These are phyloP conservation scores for Chloebia gouldiae DNA, from an alignment of 2,113 vertebrate species.

Conservation along the genomic window DNA sequence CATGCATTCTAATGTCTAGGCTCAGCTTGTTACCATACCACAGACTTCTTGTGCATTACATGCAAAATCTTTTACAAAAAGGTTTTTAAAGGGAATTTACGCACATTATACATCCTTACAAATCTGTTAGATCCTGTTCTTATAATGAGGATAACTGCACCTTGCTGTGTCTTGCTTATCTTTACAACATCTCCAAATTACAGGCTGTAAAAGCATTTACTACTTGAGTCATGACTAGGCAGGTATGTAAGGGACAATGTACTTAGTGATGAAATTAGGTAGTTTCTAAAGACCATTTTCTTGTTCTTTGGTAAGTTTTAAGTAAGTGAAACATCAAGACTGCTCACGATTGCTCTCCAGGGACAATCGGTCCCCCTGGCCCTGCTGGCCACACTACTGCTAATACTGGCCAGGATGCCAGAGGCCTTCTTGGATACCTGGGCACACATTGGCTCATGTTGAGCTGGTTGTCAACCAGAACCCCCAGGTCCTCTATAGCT, in stretches of 20 bases:
- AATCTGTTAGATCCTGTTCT: not conserved
- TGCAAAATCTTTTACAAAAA: not conserved
- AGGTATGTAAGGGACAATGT: not conserved
- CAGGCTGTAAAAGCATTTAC: not conserved
- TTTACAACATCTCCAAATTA: not conserved
- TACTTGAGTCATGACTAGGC: not conserved
- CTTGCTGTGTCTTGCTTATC: not conserved
- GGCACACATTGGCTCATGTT: not conserved
- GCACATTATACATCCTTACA: not conserved
- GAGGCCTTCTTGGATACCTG: not conserved
- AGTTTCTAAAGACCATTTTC: not conserved
- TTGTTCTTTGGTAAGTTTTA: not conserved
- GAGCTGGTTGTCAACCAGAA: not conserved
- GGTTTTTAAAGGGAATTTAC: not conserved
- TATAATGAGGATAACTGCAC: not conserved
- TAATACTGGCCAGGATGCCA: not conserved
- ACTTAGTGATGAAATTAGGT: not conserved
- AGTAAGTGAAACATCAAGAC: not conserved
- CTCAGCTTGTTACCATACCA: not conserved
- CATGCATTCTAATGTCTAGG: not conserved
- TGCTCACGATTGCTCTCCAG: not conserved
- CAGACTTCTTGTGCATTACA: not conserved
- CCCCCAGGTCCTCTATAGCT: no score
- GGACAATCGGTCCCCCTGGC: not conserved
- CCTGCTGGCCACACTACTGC: not conserved